Conservation (phyloP, 2,797 vertebrate species). For the Borostomias antarcticus region DNA sequence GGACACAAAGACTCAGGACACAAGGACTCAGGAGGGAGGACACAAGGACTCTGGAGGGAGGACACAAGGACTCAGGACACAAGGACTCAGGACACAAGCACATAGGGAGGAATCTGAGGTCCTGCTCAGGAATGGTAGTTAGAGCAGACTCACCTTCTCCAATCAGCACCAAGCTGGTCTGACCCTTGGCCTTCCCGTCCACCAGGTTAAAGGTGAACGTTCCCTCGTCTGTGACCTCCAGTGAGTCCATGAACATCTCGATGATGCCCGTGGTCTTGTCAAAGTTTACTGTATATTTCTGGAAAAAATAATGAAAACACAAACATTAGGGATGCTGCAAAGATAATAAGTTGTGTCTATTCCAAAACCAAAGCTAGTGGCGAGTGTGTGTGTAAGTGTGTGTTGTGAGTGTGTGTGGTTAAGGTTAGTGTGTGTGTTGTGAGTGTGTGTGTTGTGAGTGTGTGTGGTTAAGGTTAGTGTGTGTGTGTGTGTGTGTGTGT, state of each 20-base stretch:
- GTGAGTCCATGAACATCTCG: constrained; percentile 96
- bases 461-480: no score
- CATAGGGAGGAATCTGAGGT: background rate
- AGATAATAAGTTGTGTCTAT: background rate
- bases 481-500: no score
- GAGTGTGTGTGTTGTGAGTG: no score
- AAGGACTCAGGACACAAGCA: background rate
- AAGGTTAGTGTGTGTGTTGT: no score
- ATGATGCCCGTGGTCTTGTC: constrained; percentile 88
- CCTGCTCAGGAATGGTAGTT: background rate
- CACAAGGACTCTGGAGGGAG: no score
- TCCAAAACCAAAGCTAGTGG: no score
- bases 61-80: no score
- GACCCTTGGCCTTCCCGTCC: constrained; percentile 93
- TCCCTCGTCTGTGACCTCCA: constrained; percentile 93
- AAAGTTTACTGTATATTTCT: constrained; percentile 97
- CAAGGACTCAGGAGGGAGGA: no score
- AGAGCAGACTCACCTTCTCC: constrained; percentile 82
- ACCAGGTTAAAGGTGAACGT: constrained; percentile 95
- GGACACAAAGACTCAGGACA: no score
- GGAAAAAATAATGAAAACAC: constrained; percentile 17
- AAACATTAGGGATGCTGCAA: background rate
- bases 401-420: no score
- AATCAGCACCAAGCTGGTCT: constrained; percentile 94
- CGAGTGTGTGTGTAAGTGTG: no score